Percentiles rank a stretch among this genome's conserved stretches.
phyloP scores from a whole-genome alignment of 2,888 invertebrate species.

The Galeruca laticollis region DNA sequence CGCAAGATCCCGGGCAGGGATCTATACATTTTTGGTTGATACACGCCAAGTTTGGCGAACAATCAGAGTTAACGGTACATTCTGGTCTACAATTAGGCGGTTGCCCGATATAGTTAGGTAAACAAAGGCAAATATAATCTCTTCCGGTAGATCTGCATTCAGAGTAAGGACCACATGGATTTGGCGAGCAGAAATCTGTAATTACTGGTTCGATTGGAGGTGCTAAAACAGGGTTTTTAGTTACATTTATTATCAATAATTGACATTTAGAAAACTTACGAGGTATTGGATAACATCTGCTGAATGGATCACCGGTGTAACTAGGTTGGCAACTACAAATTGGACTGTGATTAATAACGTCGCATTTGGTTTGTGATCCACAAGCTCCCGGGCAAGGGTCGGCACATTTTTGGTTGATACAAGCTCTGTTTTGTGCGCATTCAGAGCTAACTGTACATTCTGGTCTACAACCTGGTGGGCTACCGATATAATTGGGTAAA shows the following conservation, averaged over 20 bases:
- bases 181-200: conserved; percentile 76
- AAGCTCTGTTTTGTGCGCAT: conserved; percentile 70
- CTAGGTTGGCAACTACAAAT: conserved; percentile 73
- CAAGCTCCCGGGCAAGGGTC: conserved; percentile 71
- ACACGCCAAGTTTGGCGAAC: conserved; percentile 71
- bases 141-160: conserved; percentile 75
- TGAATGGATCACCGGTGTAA: conserved; percentile 81
- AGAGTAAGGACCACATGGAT: conserved; percentile 85
- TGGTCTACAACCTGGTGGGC: conserved; percentile 79
- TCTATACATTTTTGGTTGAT: conserved; percentile 71
- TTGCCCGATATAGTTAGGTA: conserved; percentile 71
- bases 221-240: conserved; percentile 49
- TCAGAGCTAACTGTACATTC: conserved; percentile 81
- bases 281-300: conserved; percentile 73
- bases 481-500: conserved; percentile 75
- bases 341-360: conserved; percentile 77
- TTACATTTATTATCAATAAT: conserved; percentile 1
- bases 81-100: conserved; percentile 78
- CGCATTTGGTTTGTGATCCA: conserved; percentile 68
- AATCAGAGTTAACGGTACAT: conserved; percentile 75
- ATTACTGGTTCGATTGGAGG: conserved; percentile 57
- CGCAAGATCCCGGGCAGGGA: conserved; percentile 76
- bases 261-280: conserved; percentile 54
- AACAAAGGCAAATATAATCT: conserved; percentile 74
- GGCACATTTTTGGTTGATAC: conserved; percentile 62